phyloP scores from a whole-genome alignment of 2,113 vertebrate species.

The Morone chrysops region DNA sequence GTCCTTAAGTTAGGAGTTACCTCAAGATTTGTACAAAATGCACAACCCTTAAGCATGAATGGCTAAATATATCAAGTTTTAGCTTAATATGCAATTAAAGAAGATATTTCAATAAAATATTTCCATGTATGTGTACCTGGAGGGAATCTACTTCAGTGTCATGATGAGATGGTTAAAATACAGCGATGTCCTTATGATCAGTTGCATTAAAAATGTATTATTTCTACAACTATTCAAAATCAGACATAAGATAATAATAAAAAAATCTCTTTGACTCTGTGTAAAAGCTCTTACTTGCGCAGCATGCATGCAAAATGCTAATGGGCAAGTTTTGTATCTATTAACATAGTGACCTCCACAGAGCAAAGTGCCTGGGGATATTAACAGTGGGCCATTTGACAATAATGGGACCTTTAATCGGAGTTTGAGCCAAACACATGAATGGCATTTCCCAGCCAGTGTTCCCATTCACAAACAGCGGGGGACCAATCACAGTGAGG shows the following conservation, averaged over 20 bases:
- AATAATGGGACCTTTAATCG: constrained; percentile 77
- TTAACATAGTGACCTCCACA: constrained; percentile 73
- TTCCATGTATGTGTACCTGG: background rate
- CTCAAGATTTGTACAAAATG: background rate
- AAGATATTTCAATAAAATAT: background rate
- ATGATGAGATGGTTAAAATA: background rate
- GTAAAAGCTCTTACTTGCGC: constrained; percentile 38
- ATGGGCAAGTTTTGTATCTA: constrained; percentile 61
- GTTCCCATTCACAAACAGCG: constrained; percentile 72
- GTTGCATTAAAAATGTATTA: background rate
- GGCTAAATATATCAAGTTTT: background rate
- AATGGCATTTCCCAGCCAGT: constrained; percentile 74
- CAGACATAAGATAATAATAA: constrained; percentile 6
- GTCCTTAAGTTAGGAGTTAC: background rate
- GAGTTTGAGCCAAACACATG: constrained; percentile 69
- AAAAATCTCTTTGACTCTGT: constrained; percentile 18
- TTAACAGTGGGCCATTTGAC: constrained; percentile 62
- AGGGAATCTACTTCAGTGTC: background rate
- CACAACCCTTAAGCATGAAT: too few relatives aligned
- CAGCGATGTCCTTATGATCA: background rate
- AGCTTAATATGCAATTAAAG: background rate
- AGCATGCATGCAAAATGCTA: constrained; percentile 55
- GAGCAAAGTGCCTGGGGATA: constrained; percentile 62
- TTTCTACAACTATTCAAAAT: constrained; percentile 14
- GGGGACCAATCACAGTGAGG: constrained; percentile 74